Evolutionary conservation across 2,888 invertebrate genomes (phyloP).

Genomic region (Ophion obscuratus): DNA sequence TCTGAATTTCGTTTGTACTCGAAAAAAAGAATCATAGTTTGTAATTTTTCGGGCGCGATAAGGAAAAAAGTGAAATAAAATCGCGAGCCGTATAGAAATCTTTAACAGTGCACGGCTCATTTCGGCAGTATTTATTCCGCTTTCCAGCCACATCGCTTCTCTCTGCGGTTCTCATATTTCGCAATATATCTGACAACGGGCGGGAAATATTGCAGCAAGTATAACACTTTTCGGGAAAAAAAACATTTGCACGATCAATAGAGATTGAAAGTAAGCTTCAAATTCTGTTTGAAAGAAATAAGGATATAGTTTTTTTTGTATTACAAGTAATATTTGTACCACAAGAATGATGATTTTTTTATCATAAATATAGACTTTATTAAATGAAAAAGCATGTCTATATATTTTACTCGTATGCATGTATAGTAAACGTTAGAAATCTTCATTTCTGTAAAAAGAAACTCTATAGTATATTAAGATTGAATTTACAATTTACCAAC

Average conservation of each 20-base stretch:
- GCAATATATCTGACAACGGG: not conserved
- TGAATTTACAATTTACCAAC: not conserved
- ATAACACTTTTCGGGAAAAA: not conserved
- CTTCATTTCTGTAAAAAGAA: not conserved
- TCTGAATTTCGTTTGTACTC: conserved; percentile 56
- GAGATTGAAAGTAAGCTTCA: no score
- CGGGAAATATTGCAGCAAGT: not conserved
- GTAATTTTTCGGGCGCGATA: conserved; percentile 49
- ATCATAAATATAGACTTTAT: not conserved
- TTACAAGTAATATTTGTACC: no score
- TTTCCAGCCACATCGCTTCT: conserved; percentile 3
- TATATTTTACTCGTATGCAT: conserved; percentile 16
- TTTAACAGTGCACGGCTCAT: conserved; percentile 18
- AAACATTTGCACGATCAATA: no score
- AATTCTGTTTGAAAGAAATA: no score
- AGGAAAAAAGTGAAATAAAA: conserved; percentile 1
- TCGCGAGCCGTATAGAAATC: conserved; percentile 47
- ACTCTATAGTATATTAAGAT: not conserved
- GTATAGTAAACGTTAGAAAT: not conserved
- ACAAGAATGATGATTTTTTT: no score
- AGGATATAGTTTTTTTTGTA: no score
- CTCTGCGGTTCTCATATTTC: not conserved
- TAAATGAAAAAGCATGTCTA: not conserved
- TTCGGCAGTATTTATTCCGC: conserved; percentile 11
- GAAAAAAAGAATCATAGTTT: conserved; percentile 33